Evolutionary conservation across 2,113 vertebrate species (phyloP).

Genomic region (Anseranas semipalmata): DNA sequence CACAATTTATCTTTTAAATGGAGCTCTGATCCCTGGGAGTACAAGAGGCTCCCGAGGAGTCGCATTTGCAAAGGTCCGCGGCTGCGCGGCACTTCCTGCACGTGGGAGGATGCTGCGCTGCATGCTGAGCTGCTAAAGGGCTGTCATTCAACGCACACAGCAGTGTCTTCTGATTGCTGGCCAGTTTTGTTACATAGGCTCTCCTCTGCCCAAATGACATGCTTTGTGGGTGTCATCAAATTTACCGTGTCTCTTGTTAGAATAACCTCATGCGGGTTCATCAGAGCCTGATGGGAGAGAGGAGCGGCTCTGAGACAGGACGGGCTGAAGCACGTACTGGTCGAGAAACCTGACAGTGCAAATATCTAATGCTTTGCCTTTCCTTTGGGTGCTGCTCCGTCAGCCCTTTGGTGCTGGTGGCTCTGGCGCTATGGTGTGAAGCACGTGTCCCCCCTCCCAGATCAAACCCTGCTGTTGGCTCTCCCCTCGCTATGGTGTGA

Average conservation of each 20-base stretch:
- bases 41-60: background rate
- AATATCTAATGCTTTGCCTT: accelerated
- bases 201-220: background rate
- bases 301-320: background rate
- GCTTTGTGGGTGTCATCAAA: background rate
- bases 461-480: background rate
- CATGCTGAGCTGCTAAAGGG: background rate
- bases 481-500: background rate
- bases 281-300: background rate
- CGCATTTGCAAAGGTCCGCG: background rate
- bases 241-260: background rate
- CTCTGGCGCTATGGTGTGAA: background rate
- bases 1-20: background rate
- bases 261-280: background rate
- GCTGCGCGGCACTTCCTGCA: too few species aligned
- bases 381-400: background rate
- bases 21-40: background rate
- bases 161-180: background rate
- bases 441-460: background rate
- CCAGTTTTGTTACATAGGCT: background rate
- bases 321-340: background rate
- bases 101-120: background rate
- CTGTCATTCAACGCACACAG: background rate
- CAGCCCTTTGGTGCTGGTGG: background rate
- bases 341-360: background rate